Evolutionary conservation across 2,797 vertebrate genomes (phyloP).

Genomic region (Rhinella marina): DNA sequence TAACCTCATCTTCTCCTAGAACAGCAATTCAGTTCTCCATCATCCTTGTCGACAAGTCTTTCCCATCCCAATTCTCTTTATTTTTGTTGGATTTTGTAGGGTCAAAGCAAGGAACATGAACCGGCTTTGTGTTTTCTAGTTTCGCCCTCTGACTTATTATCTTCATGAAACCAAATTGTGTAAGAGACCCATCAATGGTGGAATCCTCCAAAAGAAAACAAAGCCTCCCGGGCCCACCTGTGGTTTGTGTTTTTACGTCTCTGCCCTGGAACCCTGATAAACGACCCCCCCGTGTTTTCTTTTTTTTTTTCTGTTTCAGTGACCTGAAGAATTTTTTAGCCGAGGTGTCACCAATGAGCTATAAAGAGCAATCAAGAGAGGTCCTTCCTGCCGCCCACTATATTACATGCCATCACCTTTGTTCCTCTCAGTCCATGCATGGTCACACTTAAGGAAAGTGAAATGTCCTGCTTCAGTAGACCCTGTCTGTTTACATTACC

Average conservation of each 20-base stretch:
- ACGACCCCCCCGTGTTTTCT: conserved; percentile 35
- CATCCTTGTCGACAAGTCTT: not conserved
- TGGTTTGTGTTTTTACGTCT: conserved; percentile 10
- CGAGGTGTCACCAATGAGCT: conserved; percentile 22
- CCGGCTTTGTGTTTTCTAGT: not conserved
- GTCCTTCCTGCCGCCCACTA: conserved; percentile 33
- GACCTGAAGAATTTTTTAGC: conserved; percentile 13
- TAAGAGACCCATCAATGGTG: not conserved
- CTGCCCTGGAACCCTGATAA: conserved; percentile 1
- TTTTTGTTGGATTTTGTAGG: not conserved
- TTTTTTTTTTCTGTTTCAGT: conserved; percentile 22
- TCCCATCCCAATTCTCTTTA: not conserved
- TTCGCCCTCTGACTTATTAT: not conserved
- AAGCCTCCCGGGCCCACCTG: conserved; percentile 17
- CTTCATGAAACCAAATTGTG: not conserved
- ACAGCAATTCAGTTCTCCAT: not conserved
- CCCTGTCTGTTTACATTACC: conserved; percentile 42
- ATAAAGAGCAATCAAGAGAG: conserved; percentile 33
- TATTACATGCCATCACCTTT: conserved; percentile 22
- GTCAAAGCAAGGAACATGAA: not conserved
- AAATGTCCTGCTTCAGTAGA: conserved; percentile 31
- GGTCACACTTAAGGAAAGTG: conserved; percentile 26
- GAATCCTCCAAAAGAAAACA: conserved; percentile 15
- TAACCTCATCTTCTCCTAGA: no score
- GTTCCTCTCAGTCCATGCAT: not conserved